Conservation (phyloP, 1,140 invertebrate species). For the Anoplolepis gracilipes region DNA sequence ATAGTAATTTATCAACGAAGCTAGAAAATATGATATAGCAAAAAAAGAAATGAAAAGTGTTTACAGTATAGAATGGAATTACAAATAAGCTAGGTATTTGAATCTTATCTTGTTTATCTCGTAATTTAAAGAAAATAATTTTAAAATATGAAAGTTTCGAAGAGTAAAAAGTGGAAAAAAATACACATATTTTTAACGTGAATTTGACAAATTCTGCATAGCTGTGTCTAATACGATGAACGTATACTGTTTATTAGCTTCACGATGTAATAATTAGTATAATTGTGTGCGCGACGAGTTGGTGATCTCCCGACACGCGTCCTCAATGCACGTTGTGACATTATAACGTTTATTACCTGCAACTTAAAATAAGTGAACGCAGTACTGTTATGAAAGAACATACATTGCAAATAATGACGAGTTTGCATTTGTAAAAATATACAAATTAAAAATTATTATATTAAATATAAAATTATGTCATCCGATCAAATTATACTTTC, state of each 20-base stretch:
- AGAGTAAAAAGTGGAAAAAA: neutral
- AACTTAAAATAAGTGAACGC: constrained; percentile 32
- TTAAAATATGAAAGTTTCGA: neutral
- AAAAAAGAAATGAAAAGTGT: neutral
- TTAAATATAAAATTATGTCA: no score
- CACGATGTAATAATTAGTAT: constrained; percentile 34
- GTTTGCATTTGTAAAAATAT: neutral
- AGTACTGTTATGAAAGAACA: neutral
- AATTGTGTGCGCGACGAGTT: constrained; percentile 16
- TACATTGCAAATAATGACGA: neutral
- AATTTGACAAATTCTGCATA: neutral
- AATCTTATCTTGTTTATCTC: neutral
- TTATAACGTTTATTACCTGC: constrained; percentile 13
- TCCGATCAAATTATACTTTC: constrained; percentile 14
- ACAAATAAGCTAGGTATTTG: neutral
- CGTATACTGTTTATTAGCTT: neutral
- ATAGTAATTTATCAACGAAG: neutral
- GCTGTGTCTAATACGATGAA: neutral
- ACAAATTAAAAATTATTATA: constrained; percentile 23
- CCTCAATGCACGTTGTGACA: constrained; percentile 24
- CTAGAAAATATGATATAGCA: neutral
- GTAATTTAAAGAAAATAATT: constrained; percentile 12
- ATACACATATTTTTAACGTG: neutral
- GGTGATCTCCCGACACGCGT: constrained; percentile 24
- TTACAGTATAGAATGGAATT: neutral